Evolutionary conservation across 2,113 vertebrate species (phyloP).

Genomic region (Ursus arctos): DNA sequence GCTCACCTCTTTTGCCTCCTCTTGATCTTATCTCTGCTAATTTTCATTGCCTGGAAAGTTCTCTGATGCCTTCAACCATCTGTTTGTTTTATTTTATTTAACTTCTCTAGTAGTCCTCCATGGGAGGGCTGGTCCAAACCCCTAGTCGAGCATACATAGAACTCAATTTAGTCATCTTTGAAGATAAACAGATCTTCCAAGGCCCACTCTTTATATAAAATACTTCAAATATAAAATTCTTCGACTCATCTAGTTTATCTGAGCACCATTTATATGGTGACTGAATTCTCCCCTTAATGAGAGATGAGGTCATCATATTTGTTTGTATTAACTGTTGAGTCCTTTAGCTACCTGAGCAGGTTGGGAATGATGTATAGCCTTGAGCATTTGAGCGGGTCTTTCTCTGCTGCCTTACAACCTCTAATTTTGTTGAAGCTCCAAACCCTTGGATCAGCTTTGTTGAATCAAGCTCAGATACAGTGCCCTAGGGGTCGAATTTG

Average conservation of each 20-base stretch:
- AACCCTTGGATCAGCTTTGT: neutral
- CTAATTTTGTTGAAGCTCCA: neutral
- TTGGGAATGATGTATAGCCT: neutral
- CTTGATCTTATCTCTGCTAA: neutral
- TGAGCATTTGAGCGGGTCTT: neutral
- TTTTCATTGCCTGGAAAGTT: neutral
- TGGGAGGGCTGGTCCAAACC: neutral
- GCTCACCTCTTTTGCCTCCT: neutral
- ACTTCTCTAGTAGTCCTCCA: neutral
- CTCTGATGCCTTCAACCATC: neutral
- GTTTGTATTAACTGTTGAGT: neutral
- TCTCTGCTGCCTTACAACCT: neutral
- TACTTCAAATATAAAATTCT: neutral
- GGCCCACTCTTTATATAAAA: neutral
- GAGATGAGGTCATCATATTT: neutral
- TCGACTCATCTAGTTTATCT: neutral
- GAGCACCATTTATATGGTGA: neutral
- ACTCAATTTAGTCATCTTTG: neutral
- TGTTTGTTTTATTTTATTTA: neutral
- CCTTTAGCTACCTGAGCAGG: neutral
- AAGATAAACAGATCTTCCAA: neutral
- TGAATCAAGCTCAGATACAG: neutral
- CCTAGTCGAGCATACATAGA: neutral
- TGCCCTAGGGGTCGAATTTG: neutral
- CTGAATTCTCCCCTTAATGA: neutral